A percentile compares a stretch with the other conserved stretches of the same genome.
Evolutionary conservation across 2,888 invertebrate species (phyloP).

Genomic region (Labia minor): DNA sequence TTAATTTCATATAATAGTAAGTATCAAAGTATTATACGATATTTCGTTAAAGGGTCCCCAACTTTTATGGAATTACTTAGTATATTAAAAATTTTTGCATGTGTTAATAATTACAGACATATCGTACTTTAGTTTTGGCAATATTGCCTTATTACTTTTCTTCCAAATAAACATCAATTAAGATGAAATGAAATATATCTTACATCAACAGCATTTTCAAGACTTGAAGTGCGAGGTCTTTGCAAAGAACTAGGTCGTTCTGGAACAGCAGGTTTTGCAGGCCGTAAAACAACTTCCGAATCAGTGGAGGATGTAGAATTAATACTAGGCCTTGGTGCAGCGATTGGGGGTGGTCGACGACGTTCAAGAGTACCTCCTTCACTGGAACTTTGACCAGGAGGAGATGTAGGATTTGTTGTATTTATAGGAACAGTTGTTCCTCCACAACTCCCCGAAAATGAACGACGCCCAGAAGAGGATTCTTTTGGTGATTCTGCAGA

Average conservation of each 20-base stretch:
- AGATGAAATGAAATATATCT: background rate
- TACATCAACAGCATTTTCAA: constrained; percentile 1
- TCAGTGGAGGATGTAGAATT: background rate
- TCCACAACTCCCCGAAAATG: constrained; percentile 19
- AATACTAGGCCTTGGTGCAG: constrained; percentile 21
- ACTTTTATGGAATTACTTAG: too few species aligned
- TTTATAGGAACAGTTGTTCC: background rate
- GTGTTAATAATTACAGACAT: too few species aligned
- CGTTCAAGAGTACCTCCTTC: constrained; percentile 40
- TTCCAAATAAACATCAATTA: too few species aligned
- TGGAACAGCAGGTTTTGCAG: constrained; percentile 66
- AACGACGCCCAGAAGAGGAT: constrained; percentile 24
- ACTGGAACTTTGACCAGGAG: constrained; percentile 34
- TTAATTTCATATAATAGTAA: too few species aligned
- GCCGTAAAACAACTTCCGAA: constrained; percentile 31
- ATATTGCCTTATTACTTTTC: too few species aligned
- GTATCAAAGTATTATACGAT: too few species aligned
- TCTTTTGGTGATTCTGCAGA: background rate
- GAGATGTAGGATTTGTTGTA: background rate
- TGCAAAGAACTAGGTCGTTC: constrained; percentile 63
- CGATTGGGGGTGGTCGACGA: constrained; percentile 29
- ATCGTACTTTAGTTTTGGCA: too few species aligned
- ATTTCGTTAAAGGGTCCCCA: too few species aligned
- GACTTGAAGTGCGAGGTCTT: constrained; percentile 35
- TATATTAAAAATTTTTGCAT: too few species aligned